phyloP scores from a whole-genome alignment of 37 sponge, comb jelly and placozoan species.

The Eunapius fragilis region DNA sequence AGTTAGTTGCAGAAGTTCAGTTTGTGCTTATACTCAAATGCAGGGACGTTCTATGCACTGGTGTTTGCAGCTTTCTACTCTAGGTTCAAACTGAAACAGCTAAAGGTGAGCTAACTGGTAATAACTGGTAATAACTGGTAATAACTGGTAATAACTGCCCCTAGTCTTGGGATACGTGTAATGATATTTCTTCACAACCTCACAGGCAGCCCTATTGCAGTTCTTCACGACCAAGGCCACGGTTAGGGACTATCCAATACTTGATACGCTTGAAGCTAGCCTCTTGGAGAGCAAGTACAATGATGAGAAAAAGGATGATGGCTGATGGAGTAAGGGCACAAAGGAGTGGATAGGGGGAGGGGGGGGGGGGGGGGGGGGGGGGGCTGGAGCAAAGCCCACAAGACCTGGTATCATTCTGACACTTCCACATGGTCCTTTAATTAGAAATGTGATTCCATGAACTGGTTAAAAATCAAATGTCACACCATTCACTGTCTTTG shows the following conservation, averaged over 20 bases:
- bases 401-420: too few relatives aligned
- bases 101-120: not conserved
- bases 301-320: not conserved
- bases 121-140: not conserved
- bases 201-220: not conserved
- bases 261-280: not conserved
- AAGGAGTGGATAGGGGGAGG: too few relatives aligned
- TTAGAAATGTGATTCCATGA: too few relatives aligned
- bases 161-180: not conserved
- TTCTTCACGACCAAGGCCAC: not conserved
- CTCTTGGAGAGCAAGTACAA: not conserved
- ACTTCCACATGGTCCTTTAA: too few relatives aligned
- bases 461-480: too few relatives aligned
- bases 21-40: not conserved
- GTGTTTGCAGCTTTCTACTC: slow-evolving; percentile 8
- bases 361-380: too few relatives aligned
- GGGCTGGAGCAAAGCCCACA: too few relatives aligned
- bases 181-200: not conserved
- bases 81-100: not conserved
- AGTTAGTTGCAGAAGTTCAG: too few relatives aligned
- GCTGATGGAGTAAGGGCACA: not conserved
- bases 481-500: too few relatives aligned
- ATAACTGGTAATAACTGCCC: not conserved
- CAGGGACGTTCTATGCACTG: slow-evolving; percentile 24
- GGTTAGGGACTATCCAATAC: not conserved